Evolutionary conservation across 1,140 invertebrate species (phyloP).

Genomic region (Hermetia illucens): DNA sequence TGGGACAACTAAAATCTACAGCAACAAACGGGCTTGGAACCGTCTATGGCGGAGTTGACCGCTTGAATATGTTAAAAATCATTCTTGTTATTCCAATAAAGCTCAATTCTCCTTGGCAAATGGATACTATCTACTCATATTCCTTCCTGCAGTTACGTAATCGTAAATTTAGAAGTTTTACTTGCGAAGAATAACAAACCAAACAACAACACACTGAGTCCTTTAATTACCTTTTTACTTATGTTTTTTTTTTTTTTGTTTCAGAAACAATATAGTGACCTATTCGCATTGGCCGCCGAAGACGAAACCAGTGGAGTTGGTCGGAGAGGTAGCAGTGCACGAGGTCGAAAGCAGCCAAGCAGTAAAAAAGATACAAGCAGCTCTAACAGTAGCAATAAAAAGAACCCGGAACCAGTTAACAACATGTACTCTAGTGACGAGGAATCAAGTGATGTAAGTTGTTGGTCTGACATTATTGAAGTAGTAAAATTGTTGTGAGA

Average conservation of each 20-base stretch:
- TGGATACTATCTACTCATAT: no score
- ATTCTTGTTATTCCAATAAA: no score
- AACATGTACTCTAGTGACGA: conserved; percentile 27
- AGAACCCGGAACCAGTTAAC: conserved; percentile 23
- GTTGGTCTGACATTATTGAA: neutral
- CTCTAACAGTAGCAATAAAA: conserved; percentile 17
- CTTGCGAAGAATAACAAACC: neutral
- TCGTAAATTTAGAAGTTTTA: conserved; percentile 2
- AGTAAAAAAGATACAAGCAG: conserved; percentile 26
- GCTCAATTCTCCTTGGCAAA: no score
- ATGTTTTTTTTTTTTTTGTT: conserved; percentile 5
- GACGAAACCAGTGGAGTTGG: conserved; percentile 45
- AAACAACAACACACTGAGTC: neutral
- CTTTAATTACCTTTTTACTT: neutral
- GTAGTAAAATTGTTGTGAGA: neutral
- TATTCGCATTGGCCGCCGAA: conserved; percentile 81
- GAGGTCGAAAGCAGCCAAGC: conserved; percentile 24
- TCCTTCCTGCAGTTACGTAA: neutral
- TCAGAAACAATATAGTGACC: conserved; percentile 79
- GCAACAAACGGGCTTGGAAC: no score
- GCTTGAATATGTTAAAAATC: no score
- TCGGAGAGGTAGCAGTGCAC: conserved; percentile 22
- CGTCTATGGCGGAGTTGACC: no score
- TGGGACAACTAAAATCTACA: no score
- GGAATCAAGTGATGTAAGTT: conserved; percentile 21